Evolutionary conservation across 2,797 vertebrate species (phyloP).

Genomic region (Mormyrus hasselquistii): DNA sequence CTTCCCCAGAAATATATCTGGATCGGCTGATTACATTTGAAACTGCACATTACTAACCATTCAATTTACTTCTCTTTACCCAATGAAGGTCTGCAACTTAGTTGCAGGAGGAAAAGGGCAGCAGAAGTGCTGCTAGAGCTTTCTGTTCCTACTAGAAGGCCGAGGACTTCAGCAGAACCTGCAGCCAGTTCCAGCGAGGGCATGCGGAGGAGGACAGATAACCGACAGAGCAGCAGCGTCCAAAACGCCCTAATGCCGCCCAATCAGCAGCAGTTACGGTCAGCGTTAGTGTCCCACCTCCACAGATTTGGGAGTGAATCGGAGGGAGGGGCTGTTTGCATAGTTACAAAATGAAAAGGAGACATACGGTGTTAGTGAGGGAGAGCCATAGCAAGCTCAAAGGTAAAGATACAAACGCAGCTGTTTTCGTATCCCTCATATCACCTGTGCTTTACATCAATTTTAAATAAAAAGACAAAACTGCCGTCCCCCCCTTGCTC

Average conservation of each 20-base stretch:
- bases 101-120: background rate
- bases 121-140: background rate
- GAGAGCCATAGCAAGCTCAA: background rate
- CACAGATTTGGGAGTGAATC: background rate
- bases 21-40: background rate
- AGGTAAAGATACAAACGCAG: background rate
- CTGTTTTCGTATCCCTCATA: background rate
- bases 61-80: background rate
- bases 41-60: background rate
- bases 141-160: background rate
- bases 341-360: slow-evolving; percentile 16
- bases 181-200: background rate
- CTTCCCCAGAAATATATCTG: background rate
- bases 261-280: background rate
- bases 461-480: background rate
- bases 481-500: background rate
- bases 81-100: background rate
- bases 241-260: background rate
- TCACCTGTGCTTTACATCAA: background rate
- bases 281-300: background rate
- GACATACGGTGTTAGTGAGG: background rate
- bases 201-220: background rate
- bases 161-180: background rate
- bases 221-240: background rate
- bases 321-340: slow-evolving; percentile 8